Evolutionary conservation across 2,888 invertebrate species (phyloP).

Genomic region (Apotomis betuletana): DNA sequence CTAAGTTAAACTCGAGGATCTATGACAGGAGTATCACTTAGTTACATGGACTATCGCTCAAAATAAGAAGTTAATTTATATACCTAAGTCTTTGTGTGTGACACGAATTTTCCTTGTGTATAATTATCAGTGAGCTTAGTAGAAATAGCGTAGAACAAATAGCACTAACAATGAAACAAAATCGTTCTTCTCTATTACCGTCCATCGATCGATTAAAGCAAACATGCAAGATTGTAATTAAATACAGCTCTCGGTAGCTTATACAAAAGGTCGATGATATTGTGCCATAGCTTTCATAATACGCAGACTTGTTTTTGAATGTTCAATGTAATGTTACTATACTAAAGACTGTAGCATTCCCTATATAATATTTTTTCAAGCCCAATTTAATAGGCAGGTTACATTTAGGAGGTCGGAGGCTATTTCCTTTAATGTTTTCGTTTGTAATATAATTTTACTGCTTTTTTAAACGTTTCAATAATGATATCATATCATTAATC

Average conservation of each 20-base stretch:
- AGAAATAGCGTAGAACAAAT: conserved; percentile 38
- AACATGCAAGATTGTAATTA: conserved; percentile 54
- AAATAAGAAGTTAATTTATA: conserved; percentile 5
- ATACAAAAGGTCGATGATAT: conserved; percentile 32
- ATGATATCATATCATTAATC: background rate
- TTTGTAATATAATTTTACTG: background rate
- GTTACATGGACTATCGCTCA: background rate
- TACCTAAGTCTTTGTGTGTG: background rate
- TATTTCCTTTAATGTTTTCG: background rate
- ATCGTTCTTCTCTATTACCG: conserved; percentile 37
- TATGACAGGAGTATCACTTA: background rate
- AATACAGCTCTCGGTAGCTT: conserved; percentile 41
- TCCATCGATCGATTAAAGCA: conserved; percentile 39
- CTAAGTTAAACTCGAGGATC: background rate
- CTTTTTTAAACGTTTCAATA: background rate
- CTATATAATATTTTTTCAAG: background rate
- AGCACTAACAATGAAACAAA: conserved; percentile 26
- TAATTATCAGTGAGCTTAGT: conserved; percentile 41
- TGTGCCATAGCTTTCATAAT: conserved; percentile 1
- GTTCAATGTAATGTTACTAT: conserved; percentile 3
- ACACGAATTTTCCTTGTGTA: conserved; percentile 22
- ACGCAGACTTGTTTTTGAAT: background rate
- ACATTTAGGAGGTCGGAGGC: background rate
- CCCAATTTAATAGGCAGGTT: background rate
- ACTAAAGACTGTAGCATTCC: background rate